These are phyloP conservation scores for Ectropis crepuscularia DNA, from an alignment of 2,888 invertebrate genomes.

Conservation along the genomic window DNA sequence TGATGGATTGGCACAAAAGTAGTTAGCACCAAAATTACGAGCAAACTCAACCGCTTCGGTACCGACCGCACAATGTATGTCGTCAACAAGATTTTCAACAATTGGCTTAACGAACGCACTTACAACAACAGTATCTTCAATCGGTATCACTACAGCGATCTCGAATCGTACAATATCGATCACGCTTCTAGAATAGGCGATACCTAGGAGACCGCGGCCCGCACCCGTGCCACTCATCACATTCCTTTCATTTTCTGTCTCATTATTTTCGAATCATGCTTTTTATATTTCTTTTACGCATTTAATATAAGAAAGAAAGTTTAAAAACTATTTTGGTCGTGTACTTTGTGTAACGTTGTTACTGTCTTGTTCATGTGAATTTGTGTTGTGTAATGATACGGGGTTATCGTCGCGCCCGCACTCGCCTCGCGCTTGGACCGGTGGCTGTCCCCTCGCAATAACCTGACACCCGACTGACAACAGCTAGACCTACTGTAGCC, in stretches of 20 bases:
- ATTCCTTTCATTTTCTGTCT: slow-evolving; percentile 52
- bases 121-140: slow-evolving; percentile 21
- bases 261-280: slow-evolving; percentile 70
- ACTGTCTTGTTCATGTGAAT: slow-evolving; percentile 84
- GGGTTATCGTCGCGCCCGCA: slow-evolving; percentile 78
- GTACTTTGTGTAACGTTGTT: slow-evolving; percentile 69
- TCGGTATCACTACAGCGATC: slow-evolving; percentile 32
- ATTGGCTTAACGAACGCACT: slow-evolving; percentile 41
- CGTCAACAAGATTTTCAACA: slow-evolving; percentile 28
- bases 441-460: slow-evolving; percentile 70
- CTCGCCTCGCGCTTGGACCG: slow-evolving; percentile 77
- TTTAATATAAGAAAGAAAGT: slow-evolving; percentile 56
- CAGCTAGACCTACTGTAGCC: slow-evolving; percentile 75
- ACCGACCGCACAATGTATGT: slow-evolving; percentile 52
- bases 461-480: slow-evolving; percentile 68
- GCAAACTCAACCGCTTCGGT: slow-evolving; percentile 57
- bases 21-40: slow-evolving; percentile 61
- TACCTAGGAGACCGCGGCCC: slow-evolving; percentile 61
- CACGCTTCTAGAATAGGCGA: slow-evolving; percentile 44
- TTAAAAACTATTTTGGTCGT: slow-evolving; percentile 85
- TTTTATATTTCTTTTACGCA: slow-evolving; percentile 70
- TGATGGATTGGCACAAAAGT: slow-evolving; percentile 67
- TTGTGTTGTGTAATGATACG: slow-evolving; percentile 80
- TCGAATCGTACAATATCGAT: slow-evolving; percentile 33
- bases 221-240: slow-evolving; percentile 64